Conservation (phyloP, 2,797 vertebrate genomes). For the Dermochelys coriacea region DNA sequence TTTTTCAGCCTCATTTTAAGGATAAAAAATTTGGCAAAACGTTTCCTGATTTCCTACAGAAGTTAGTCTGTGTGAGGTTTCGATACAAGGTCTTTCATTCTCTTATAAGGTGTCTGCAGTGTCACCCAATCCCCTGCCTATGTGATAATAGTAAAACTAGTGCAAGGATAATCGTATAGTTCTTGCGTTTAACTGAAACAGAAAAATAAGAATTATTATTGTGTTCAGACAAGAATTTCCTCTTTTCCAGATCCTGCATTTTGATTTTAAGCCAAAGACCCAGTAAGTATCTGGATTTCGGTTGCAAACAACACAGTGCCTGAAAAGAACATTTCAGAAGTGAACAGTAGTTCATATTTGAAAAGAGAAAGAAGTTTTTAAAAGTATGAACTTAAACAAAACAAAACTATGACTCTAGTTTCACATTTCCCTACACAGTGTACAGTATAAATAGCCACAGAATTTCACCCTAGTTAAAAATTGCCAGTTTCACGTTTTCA, state of each 20-base stretch:
- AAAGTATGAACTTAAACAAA: slow-evolving; percentile 3
- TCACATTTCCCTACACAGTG: not conserved
- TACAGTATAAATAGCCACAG: slow-evolving; percentile 12
- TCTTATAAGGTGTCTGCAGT: slow-evolving; percentile 38
- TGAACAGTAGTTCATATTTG: not conserved
- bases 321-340: slow-evolving; percentile 55
- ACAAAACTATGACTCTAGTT: not conserved
- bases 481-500: not conserved
- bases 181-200: not conserved
- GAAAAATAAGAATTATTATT: slow-evolving; percentile 14
- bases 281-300: slow-evolving; percentile 12
- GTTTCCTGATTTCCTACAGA: slow-evolving; percentile 38
- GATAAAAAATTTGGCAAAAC: slow-evolving; percentile 17
- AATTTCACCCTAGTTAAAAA: slow-evolving; percentile 26
- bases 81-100: slow-evolving; percentile 16
- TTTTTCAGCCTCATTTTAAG: slow-evolving; percentile 48
- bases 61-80: slow-evolving; percentile 33
- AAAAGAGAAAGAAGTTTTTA: slow-evolving; percentile 33
- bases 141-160: not conserved
- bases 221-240: slow-evolving; percentile 49
- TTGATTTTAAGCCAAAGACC: slow-evolving; percentile 56
- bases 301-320: not conserved
- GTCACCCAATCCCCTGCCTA: slow-evolving; percentile 40
- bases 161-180: slow-evolving; percentile 15
- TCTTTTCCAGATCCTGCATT: slow-evolving; percentile 58